Evolutionary conservation across 2,888 invertebrate species (phyloP).

Genomic region (Drosophila antonietae): DNA sequence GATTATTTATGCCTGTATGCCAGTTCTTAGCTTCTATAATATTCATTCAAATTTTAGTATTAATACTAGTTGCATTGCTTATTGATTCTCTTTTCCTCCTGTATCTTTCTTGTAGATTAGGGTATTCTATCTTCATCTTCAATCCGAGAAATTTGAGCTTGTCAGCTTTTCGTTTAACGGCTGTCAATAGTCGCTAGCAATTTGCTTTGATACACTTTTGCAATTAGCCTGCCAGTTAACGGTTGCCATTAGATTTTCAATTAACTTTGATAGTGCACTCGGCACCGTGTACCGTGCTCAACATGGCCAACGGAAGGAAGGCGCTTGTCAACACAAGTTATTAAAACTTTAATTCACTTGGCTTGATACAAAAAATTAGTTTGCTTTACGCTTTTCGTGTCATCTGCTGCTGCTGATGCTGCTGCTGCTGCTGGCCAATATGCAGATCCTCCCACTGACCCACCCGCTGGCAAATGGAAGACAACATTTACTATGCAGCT

Average conservation of each 20-base stretch:
- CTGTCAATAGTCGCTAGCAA: constrained; percentile 25
- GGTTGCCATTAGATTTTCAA: constrained; percentile 63
- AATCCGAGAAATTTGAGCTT: constrained; percentile 17
- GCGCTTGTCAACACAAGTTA: constrained; percentile 50
- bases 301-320: constrained; percentile 11
- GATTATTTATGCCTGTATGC: background rate
- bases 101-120: constrained; percentile 1
- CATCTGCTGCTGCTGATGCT: constrained; percentile 40
- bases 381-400: constrained; percentile 60
- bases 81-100: background rate
- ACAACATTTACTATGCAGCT: constrained; percentile 49
- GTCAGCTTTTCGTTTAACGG: background rate
- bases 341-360: constrained; percentile 78
- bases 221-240: constrained; percentile 40
- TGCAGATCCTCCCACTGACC: constrained; percentile 37
- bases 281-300: background rate
- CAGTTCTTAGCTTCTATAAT: background rate
- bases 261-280: constrained; percentile 52
- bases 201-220: constrained; percentile 48
- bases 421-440: constrained; percentile 40
- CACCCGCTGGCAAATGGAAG: constrained; percentile 41
- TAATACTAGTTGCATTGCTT: too few species aligned
- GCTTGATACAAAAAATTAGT: constrained; percentile 57
- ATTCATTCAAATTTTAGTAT: background rate
- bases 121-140: constrained; percentile 6